Percentiles rank a stretch among this genome's conserved stretches.
Conservation (phyloP, 1,140 invertebrate genomes). For the Aphidius ervi region DNA sequence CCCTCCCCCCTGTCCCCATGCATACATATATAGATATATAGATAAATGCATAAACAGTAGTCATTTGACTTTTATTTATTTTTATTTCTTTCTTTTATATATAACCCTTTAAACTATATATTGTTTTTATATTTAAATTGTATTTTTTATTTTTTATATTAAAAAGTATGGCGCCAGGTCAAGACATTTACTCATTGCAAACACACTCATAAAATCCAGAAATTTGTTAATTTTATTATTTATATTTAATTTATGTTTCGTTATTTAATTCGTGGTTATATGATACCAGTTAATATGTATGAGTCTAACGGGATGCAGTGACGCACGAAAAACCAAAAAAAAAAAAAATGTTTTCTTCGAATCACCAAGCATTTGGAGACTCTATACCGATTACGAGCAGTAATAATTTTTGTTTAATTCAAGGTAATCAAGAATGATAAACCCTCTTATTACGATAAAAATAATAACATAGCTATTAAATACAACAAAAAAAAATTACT, state of each 20-base stretch:
- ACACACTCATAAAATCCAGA: not conserved
- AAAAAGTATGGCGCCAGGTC: not conserved
- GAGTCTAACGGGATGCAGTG: constrained; percentile 33
- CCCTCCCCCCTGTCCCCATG: constrained; percentile 3
- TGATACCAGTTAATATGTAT: constrained; percentile 22
- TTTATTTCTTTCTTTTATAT: no score
- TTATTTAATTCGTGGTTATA: not conserved
- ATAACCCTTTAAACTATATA: no score
- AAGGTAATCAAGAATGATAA: no score
- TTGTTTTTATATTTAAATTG: not conserved
- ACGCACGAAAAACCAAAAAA: constrained; percentile 30
- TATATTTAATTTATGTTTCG: no score
- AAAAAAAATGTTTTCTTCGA: constrained; percentile 17
- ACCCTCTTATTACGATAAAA: no score
- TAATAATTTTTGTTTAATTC: no score
- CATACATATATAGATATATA: constrained; percentile 13
- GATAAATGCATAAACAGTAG: no score
- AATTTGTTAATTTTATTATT: not conserved
- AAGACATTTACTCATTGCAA: not conserved
- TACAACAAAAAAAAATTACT: no score
- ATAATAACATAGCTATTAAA: no score
- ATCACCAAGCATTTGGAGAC: not conserved
- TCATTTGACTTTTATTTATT: no score
- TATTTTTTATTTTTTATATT: not conserved
- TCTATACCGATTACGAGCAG: not conserved